phyloP scores from a whole-genome alignment of 2,113 vertebrate species.

The Glaucidium brasilianum region DNA sequence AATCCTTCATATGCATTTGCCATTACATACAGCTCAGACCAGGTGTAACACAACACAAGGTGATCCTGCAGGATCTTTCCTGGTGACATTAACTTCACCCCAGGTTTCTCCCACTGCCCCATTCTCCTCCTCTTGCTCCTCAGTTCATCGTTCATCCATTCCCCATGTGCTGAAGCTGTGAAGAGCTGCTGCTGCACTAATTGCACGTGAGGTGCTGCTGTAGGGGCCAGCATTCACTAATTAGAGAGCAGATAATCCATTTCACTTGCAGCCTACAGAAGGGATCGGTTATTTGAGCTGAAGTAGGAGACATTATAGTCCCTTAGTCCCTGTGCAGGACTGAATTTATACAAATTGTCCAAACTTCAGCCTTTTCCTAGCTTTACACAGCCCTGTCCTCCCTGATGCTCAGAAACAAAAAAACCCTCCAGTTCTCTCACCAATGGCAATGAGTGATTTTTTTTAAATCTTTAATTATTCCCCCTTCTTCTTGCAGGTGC shows the following conservation, averaged over 20 bases:
- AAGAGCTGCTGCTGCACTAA: not conserved
- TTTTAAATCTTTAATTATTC: not conserved
- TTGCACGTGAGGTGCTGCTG: not conserved
- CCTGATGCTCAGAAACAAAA: not conserved
- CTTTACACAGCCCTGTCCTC: not conserved
- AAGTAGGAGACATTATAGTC: not conserved
- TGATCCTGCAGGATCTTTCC: not conserved
- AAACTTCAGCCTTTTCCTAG: not conserved
- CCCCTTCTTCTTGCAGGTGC: not conserved
- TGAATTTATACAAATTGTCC: not conserved
- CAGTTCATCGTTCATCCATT: not conserved
- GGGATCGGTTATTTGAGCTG: not conserved
- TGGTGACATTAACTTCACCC: not conserved
- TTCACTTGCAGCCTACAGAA: not conserved
- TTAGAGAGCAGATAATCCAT: not conserved
- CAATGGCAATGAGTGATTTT: no score
- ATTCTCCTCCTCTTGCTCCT: not conserved
- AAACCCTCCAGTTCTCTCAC: fast-evolving
- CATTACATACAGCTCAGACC: not conserved
- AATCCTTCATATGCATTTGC: not conserved
- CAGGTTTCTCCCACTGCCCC: not conserved
- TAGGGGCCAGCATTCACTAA: no score
- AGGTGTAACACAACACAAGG: not conserved
- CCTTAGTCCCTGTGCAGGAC: not conserved
- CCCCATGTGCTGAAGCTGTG: not conserved